Percentiles rank a stretch among this genome's conserved stretches.
These are phyloP conservation scores for Nyctibius bracteatus DNA, from an alignment of 2,113 vertebrate species.

Conservation along the genomic window DNA sequence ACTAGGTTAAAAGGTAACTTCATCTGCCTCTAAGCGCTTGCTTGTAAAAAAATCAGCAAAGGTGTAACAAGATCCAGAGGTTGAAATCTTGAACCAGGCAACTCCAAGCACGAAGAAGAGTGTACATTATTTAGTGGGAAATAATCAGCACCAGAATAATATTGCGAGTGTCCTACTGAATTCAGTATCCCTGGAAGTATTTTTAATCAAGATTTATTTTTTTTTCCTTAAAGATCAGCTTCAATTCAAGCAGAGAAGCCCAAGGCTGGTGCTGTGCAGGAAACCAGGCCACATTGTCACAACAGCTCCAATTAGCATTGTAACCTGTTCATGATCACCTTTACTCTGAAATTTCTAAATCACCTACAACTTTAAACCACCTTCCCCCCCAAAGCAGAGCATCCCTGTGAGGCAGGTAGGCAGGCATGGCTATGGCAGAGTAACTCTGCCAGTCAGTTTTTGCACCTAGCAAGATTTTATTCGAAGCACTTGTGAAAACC, in stretches of 20 bases:
- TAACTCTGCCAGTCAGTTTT: neutral
- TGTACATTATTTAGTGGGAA: neutral
- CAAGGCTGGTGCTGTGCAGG: neutral
- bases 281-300: neutral
- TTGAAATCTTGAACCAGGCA: neutral
- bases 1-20: neutral
- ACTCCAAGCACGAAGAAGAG: neutral
- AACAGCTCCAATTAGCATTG: neutral
- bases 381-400: neutral
- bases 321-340: neutral
- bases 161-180: neutral
- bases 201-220: neutral
- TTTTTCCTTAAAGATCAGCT: neutral
- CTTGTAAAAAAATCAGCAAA: neutral
- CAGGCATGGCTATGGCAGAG: neutral
- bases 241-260: neutral
- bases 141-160: neutral
- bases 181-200: neutral
- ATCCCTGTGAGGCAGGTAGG: neutral
- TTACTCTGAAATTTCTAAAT: neutral
- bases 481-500: neutral
- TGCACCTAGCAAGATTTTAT: neutral
- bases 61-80: neutral
- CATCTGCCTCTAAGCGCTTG: neutral
- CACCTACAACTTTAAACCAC: neutral